These are phyloP conservation scores for Patella vulgata DNA, from an alignment of 1,140 invertebrate species.

Conservation along the genomic window DNA sequence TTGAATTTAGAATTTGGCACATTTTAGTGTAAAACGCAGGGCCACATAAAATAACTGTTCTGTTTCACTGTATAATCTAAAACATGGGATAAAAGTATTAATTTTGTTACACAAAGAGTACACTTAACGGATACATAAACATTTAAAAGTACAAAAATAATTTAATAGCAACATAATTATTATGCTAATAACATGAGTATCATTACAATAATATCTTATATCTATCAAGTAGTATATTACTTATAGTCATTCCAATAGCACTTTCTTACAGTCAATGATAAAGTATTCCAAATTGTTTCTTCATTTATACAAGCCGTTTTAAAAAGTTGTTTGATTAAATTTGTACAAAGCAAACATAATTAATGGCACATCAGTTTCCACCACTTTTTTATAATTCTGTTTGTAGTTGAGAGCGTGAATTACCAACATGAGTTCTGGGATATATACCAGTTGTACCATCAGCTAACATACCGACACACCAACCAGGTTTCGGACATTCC, in stretches of 20 bases:
- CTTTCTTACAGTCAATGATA: not conserved
- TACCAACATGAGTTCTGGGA: slow-evolving; percentile 1
- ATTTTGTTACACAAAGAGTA: no score
- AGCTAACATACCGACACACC: slow-evolving; percentile 16
- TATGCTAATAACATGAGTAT: no score
- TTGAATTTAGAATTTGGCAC: no score
- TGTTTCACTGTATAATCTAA: no score
- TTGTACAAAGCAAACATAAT: not conserved
- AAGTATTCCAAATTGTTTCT: no score
- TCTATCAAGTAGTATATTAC: not conserved
- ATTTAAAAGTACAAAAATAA: no score
- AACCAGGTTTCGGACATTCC: slow-evolving; percentile 1
- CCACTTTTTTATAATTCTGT: not conserved
- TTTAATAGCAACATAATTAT: no score
- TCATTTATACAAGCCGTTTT: slow-evolving; percentile 6
- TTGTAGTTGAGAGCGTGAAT: not conserved
- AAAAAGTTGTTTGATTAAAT: not conserved
- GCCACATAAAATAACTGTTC: no score
- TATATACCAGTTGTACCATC: slow-evolving; percentile 13
- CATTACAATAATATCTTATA: not conserved
- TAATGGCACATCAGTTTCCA: not conserved
- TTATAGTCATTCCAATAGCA: slow-evolving; percentile 2
- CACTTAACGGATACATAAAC: no score
- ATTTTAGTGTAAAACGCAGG: no score
- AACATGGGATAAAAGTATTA: no score